These are phyloP conservation scores for Drosophila pseudotalamancana DNA, from an alignment of 2,888 invertebrate genomes.

Conservation along the genomic window DNA sequence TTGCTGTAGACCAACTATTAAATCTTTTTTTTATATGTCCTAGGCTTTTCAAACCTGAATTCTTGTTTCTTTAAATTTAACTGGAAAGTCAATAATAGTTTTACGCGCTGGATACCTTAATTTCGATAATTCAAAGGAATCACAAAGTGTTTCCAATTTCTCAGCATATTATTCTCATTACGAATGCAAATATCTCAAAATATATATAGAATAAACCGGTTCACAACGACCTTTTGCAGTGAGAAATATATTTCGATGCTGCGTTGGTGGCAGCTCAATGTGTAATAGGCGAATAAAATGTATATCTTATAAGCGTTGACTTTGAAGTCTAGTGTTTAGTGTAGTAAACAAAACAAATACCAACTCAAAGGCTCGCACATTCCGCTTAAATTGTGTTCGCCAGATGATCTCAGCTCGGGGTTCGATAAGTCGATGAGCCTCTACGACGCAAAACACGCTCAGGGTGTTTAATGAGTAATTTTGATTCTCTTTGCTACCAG, in stretches of 20 bases:
- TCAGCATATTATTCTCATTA: conserved; percentile 71
- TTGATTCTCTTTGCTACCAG: conserved; percentile 60
- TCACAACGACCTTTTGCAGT: conserved; percentile 70
- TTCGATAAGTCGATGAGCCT: conserved; percentile 25
- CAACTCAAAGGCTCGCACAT: conserved; percentile 23
- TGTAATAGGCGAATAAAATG: conserved; percentile 45
- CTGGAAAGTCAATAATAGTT: too few species aligned
- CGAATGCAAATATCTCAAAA: conserved; percentile 65
- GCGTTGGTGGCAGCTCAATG: conserved; percentile 66
- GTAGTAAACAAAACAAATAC: conserved; percentile 33
- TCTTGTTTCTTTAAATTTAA: too few species aligned
- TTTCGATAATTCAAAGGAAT: too few species aligned
- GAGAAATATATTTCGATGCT: conserved; percentile 62
- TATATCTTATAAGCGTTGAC: conserved; percentile 19
- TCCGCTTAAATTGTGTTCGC: conserved; percentile 15
- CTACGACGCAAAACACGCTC: conserved; percentile 59
- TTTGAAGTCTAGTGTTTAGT: conserved; percentile 31
- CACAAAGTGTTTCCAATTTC: conserved; percentile 70
- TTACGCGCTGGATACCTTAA: too few species aligned
- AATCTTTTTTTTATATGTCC: too few species aligned
- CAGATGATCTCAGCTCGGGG: conserved; percentile 67
- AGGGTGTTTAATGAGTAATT: conserved; percentile 46
- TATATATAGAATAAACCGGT: conserved; percentile 63
- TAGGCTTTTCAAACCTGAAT: too few species aligned
- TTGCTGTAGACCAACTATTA: too few species aligned